Evolutionary conservation across 1,140 invertebrate species (phyloP), one percentile per base, ranked within the genome.

Genomic region (Marisa cornuarietis): DNA sequence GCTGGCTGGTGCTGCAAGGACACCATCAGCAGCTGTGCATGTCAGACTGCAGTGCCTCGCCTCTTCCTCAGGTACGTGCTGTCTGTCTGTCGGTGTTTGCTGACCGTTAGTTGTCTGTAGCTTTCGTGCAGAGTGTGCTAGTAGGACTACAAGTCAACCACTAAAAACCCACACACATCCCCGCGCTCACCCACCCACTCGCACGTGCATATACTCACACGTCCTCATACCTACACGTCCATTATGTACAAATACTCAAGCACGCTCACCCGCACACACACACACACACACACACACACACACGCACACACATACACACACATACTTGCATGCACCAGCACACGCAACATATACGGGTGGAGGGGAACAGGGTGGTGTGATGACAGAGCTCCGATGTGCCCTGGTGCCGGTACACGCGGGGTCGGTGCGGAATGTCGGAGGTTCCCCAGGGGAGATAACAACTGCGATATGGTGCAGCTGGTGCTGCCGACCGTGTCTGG

Each of bases 201-300:
- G n/a, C n/a, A n/a, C n/a, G n/a, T n/a, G n/a, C n/a, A n/a, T n/a
- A n/a, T n/a, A n/a, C n/a, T n/a, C n/a, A n/a, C 24, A 71, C 31
- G 49, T 51, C 42, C 69, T 42, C 69, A 71, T 51, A n/a, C n/a
- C n/a, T n/a, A 71, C 69, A 71, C 69, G 52, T 51, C 42, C 69
- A 71, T n/a, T 51, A 71, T 51, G 52, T 51, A 71, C 31, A 14
- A 26, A 24, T 31, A 42, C 24, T 18, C 31, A 71, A 31, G 52
- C 69, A 71, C 69, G 52, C 69, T 51, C 69, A 71, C 69, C 42
- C 69, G 52, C 69, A 1, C 13, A 71, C 69, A 71, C 69, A 71
- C 69, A 51, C 69, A 71, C 69, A 42, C 31, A 71, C 31, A 42
- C 69, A 49, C 31, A 42, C 69, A 71, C 31, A 42, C 31, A 71